Percentiles rank a stretch among this genome's conserved stretches.
phyloP scores from a whole-genome alignment of 2,888 invertebrate genomes.

The Sinelater perroti region DNA sequence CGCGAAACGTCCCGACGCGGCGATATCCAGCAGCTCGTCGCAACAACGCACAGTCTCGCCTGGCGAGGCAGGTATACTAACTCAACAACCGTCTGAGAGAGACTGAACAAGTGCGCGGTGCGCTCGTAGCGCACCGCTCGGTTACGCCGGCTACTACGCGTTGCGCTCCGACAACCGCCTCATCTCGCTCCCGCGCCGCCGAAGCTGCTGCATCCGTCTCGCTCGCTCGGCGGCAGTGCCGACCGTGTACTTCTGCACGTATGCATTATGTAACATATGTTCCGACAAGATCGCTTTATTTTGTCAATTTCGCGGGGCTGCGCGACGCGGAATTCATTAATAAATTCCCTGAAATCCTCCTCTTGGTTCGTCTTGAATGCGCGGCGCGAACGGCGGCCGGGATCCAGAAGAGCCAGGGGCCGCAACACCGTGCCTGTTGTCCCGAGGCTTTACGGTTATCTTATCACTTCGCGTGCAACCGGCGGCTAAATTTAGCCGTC shows the following conservation, averaged over 20 bases:
- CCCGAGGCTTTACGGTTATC: conserved; percentile 21
- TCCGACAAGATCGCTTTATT: conserved; percentile 21
- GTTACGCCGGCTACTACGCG: conserved; percentile 23
- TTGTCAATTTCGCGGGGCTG: conserved; percentile 24
- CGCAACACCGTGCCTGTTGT: conserved; percentile 6
- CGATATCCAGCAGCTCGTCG: conserved; percentile 13
- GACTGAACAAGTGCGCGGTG: conserved; percentile 38
- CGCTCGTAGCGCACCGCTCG: conserved; percentile 29
- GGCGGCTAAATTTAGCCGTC: conserved; percentile 23
- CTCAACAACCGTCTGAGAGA: conserved; percentile 24
- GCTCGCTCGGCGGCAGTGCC: conserved; percentile 28
- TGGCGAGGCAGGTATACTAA: conserved; percentile 19
- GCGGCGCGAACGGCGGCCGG: neutral
- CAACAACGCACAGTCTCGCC: conserved; percentile 23
- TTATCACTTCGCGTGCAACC: conserved; percentile 29
- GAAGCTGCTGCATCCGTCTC: conserved; percentile 14
- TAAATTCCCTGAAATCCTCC: conserved; percentile 22
- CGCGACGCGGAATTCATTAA: conserved; percentile 26
- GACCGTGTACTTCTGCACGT: conserved; percentile 39
- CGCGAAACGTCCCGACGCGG: neutral
- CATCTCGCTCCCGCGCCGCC: conserved; percentile 13
- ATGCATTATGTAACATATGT: conserved; percentile 57
- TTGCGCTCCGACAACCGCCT: conserved; percentile 20
- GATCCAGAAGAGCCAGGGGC: neutral
- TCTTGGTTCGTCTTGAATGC: no score